Percentiles rank a stretch among this genome's conserved stretches.
Evolutionary conservation across 2,888 invertebrate species (phyloP).

Genomic region (Fragum whitleyi): DNA sequence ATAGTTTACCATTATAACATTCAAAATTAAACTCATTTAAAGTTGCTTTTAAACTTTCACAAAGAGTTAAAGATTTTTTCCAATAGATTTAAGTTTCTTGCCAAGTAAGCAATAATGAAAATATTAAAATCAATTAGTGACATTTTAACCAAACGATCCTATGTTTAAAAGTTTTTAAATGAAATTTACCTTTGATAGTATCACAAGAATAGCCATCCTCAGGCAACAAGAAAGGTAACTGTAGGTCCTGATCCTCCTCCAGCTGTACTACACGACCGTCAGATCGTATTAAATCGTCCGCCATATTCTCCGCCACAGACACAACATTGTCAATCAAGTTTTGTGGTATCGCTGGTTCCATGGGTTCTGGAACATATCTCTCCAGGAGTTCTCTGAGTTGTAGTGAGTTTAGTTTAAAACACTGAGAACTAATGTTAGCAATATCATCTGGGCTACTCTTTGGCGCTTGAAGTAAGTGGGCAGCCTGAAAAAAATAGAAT

Average conservation of each 20-base stretch:
- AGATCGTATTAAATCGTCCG: slow-evolving; percentile 92
- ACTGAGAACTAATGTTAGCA: slow-evolving; percentile 94
- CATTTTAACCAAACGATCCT: no score
- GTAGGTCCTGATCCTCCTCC: slow-evolving; percentile 94
- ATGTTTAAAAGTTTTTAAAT: no score
- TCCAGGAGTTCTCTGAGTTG: slow-evolving; percentile 95
- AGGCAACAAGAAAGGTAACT: slow-evolving; percentile 95
- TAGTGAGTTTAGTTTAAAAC: slow-evolving; percentile 98
- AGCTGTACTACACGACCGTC: slow-evolving; percentile 95
- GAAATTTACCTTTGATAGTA: slow-evolving; percentile 91
- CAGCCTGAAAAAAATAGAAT: slow-evolving; percentile 90
- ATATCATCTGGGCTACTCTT: slow-evolving; percentile 95
- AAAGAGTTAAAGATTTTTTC: no score
- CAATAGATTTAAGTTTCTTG: no score
- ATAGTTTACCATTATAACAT: no score
- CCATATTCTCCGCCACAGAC: slow-evolving; percentile 85
- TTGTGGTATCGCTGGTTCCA: slow-evolving; percentile 88
- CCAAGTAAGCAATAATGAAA: no score
- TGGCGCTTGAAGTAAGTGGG: slow-evolving; percentile 92
- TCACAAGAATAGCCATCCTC: slow-evolving; percentile 99
- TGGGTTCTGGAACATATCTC: slow-evolving; percentile 89
- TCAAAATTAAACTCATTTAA: no score
- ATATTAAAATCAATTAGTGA: no score
- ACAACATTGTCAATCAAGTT: slow-evolving; percentile 87
- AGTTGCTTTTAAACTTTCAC: no score